Base-by-base conservation (phyloP, 2,113 vertebrate genomes). In the Ophiodon elongatus region DNA sequence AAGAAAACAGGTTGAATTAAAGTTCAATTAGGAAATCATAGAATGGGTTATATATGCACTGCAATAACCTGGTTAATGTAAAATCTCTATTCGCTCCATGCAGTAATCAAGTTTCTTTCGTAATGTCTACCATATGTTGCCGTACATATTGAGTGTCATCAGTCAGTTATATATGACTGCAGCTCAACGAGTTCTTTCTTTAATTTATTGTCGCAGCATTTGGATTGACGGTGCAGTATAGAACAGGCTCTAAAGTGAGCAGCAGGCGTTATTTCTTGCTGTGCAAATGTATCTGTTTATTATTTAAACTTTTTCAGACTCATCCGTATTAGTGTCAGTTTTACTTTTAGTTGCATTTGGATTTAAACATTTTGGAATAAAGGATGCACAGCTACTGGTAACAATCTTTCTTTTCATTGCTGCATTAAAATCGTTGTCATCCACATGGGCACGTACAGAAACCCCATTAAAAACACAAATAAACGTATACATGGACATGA, bases 1-100 rank as follows among this genome's bases (percentile, higher is more conserved):
- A 65, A 25, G 37, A 79, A 79, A 62, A 73, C 31, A 73, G 23
- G 39, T 83, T 83, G 43, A 73, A 83, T 63, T 6, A 3, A 23
- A 17, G 17, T 41, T 35, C 4, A n/a, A 54, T 59, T 10, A 37
- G 23, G 1, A 64, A 64, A 63, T 74, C 35, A 54, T 8, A 23
- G 4, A 71, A 63, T 17, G 31, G 23, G 17, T 45, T 68, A 39
- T 69, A 39, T 21, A 45, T 63, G 8, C 25, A 41, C 17, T 35
- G n/a, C 8, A 52, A 27, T 35, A 71, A 64, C 15, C 27, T 29
- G 8, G 3, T 77, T 35, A 37, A 43, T 54, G 29, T 63, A 9
- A 57, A 71, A 47, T 66, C 14, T 39, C 31, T 35, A 9, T 19
- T 71, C 70, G 33, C 11, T 63, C 23, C 29, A 43, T 56, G 27